Evolutionary conservation across 2,797 vertebrate species (phyloP).

Genomic region (Delichon dasypus): DNA sequence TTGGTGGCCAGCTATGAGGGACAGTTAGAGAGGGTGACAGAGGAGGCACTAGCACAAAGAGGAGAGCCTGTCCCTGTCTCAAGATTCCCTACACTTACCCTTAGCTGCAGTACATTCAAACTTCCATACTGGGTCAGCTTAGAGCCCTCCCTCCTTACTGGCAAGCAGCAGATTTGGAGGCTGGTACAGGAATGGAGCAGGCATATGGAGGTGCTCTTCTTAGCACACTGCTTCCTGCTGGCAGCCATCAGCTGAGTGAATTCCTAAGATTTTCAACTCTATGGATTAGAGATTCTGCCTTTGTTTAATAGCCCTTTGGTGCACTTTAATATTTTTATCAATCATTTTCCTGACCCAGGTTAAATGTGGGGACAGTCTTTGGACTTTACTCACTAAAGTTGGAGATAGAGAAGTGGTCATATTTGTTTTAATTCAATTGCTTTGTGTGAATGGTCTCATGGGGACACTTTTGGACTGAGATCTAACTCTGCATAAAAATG

Average conservation of each 20-base stretch:
- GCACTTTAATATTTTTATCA: neutral
- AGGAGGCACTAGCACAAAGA: neutral
- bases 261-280: neutral
- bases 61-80: neutral
- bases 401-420: neutral
- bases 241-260: neutral
- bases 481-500: neutral
- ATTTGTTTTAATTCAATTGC: constrained; percentile 20
- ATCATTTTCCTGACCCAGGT: neutral
- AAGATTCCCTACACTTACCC: neutral
- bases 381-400: constrained; percentile 1
- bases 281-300: neutral
- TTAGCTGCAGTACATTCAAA: neutral
- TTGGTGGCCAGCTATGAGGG: neutral
- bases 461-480: neutral
- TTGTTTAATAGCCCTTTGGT: neutral
- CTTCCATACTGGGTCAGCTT: neutral
- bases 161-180: neutral
- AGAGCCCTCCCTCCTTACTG: neutral
- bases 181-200: neutral
- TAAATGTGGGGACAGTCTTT: neutral
- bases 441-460: neutral
- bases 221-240: neutral
- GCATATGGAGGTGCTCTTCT: neutral
- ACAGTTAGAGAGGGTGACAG: neutral